Evolutionary conservation across 2,888 invertebrate species (phyloP), one percentile per base, ranked within the genome.

Genomic region (Apamea epomidion): DNA sequence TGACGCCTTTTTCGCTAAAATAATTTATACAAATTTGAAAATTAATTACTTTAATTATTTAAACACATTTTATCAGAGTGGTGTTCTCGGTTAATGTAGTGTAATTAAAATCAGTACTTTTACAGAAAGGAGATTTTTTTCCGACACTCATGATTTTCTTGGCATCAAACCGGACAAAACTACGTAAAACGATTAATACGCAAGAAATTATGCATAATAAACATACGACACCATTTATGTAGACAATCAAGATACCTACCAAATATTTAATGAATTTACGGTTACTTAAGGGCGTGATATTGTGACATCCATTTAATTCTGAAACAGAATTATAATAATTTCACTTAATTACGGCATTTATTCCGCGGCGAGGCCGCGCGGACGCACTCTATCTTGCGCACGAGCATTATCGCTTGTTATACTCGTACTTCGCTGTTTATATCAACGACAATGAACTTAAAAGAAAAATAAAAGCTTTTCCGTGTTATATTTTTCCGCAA

Each of bases 321-420:
- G 94, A 93, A 94, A 93, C 94, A 95, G 95, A 95, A 96, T 96
- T 96, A 95, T 95, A 95, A 96, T 96, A 97, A 97, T 96, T 97
- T 95, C 94, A 95, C 93, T 95, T 97, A 97, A 97, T 97, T 96
- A 95, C 96, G 90, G 94, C 95, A 95, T 96, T 96, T 95, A 96
- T 96, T 95, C 90, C 87, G 90, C 90, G 86, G 89, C 94, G 94
- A 96, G 95, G 96, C 89, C 94, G 92, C 89, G 89, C 91, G 90
- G 91, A 88, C 93, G 89, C 90, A 94, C 94, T 93, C 92, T 93
- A 93, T 94, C 93, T 94, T 93, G 91, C 83, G 91, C 89, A 91
- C 91, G 87, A 91, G 91, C 91, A 93, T 94, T 94, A 94, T 92
- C 92, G 88, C 90, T 90, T 90, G 89, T 90, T 90, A 87, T 89